These are phyloP conservation scores for Uromys caudimaculatus DNA, from an alignment of 2,797 vertebrate genomes.

Conservation along the genomic window DNA sequence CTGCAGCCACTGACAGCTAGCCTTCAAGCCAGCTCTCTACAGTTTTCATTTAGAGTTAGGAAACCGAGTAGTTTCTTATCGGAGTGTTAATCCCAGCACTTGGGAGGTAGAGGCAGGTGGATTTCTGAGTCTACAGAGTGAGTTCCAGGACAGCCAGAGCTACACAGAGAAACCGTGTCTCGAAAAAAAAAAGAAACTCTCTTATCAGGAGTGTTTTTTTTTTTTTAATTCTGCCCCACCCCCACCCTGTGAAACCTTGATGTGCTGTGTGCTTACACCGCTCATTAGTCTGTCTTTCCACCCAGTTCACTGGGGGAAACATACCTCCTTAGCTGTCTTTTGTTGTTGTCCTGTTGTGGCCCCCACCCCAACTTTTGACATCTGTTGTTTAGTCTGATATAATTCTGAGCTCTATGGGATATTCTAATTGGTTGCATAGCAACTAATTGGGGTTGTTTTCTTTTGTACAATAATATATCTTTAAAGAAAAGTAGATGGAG, in stretches of 20 bases:
- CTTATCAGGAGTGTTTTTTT: too few relatives aligned
- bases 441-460: conserved; percentile 36
- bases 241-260: not conserved
- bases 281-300: not conserved
- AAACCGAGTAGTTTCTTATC: not conserved
- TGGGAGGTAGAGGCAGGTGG: too few relatives aligned
- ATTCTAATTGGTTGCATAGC: conserved; percentile 63
- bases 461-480: conserved; percentile 26
- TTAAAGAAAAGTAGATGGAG: conserved; percentile 44
- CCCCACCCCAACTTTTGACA: not conserved
- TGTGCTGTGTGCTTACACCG: not conserved
- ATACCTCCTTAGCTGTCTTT: not conserved
- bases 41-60: conserved; percentile 34
- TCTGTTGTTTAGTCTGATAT: conserved; percentile 43
- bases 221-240: not conserved
- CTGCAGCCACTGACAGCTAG: not conserved
- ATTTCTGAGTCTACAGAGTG: too few relatives aligned
- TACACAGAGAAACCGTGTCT: too few relatives aligned
- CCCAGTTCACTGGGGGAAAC: not conserved
- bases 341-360: not conserved
- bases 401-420: conserved; percentile 58
- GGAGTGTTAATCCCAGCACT: too few relatives aligned
- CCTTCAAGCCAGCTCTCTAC: not conserved
- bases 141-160: too few relatives aligned
- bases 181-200: too few relatives aligned